phyloP scores from a whole-genome alignment of 1,140 invertebrate genomes.

The Eupristina koningsbergeri region DNA sequence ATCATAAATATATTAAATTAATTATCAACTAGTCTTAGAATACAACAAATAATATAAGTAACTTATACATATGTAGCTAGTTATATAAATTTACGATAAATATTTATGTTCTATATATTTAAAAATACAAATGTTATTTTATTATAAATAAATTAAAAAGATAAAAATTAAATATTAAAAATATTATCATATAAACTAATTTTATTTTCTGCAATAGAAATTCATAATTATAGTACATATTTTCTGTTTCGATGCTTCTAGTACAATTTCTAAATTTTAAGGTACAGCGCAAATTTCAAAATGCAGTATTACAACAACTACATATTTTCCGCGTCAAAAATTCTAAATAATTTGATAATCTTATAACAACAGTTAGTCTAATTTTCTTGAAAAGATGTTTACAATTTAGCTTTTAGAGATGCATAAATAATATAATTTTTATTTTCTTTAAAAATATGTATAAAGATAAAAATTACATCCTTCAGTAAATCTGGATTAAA shows the following conservation, averaged over 20 bases:
- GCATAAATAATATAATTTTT: neutral
- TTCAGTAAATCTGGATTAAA: too few species aligned
- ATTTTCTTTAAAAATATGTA: too few species aligned
- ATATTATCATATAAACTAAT: too few species aligned
- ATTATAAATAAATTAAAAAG: too few species aligned
- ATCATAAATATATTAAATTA: too few species aligned
- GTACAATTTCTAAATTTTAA: constrained; percentile 27
- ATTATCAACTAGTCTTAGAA: too few species aligned
- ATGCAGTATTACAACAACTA: neutral
- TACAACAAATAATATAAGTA: too few species aligned
- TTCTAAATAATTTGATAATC: constrained; percentile 37
- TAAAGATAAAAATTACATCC: too few species aligned
- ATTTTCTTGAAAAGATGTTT: constrained; percentile 29
- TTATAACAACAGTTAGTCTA: constrained; percentile 38
- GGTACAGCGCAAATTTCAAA: constrained; percentile 20
- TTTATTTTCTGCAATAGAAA: too few species aligned
- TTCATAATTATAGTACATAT: too few species aligned
- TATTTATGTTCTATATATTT: neutral
- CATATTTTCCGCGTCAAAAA: constrained; percentile 43
- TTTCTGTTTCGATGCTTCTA: neutral
- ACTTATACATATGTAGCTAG: too few species aligned
- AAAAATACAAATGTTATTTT: neutral
- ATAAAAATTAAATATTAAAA: neutral
- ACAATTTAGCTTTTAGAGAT: neutral
- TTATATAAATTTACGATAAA: neutral